Percentiles rank a stretch among this genome's conserved stretches.
Conservation (phyloP, 2,113 vertebrate genomes). For the Crotalus horridus region DNA sequence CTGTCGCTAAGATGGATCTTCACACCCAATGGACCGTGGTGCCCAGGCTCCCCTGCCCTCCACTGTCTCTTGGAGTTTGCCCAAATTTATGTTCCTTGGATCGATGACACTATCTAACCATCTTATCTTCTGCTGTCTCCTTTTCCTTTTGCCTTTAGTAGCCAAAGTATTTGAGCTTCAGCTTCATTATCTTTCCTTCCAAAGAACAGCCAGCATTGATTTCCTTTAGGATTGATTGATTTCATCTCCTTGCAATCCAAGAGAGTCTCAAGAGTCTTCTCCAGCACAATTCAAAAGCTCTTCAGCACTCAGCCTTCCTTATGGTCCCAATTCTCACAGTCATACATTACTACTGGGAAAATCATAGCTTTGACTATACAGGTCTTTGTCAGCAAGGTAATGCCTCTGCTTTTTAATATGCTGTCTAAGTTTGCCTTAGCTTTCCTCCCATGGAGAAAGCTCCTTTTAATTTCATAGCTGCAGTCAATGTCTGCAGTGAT, state of each 20-base stretch:
- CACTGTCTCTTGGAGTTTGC: background rate
- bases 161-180: background rate
- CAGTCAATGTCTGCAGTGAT: background rate
- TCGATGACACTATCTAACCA: background rate
- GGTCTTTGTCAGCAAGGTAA: background rate
- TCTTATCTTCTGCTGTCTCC: background rate
- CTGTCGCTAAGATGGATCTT: background rate
- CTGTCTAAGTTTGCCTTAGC: background rate
- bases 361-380: background rate
- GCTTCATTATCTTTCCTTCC: background rate
- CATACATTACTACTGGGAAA: background rate
- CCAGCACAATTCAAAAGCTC: background rate
- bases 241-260: background rate
- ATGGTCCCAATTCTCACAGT: background rate
- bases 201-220: background rate
- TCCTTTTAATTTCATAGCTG: background rate
- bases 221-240: background rate
- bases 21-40: background rate
- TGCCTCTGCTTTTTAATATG: background rate
- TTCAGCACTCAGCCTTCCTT: background rate
- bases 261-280: background rate
- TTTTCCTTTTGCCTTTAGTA: background rate
- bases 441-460: background rate
- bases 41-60: background rate
- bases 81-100: background rate